A percentile compares a stretch with the other conserved stretches of the same genome.
phyloP scores from a whole-genome alignment of 2,797 vertebrate genomes.

The Chelidonichthys spinosus region DNA sequence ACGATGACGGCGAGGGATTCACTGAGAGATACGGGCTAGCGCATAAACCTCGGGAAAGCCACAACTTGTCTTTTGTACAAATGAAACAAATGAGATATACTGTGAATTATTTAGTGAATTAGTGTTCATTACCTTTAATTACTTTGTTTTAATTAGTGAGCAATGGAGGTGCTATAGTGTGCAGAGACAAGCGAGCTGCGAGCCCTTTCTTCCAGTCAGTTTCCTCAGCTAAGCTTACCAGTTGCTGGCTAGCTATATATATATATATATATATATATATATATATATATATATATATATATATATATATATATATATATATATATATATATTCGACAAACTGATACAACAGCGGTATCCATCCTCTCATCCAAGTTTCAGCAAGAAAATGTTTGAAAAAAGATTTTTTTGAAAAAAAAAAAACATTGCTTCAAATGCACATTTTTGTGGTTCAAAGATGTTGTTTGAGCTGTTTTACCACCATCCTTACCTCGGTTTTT shows the following conservation, averaged over 20 bases:
- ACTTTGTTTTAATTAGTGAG: neutral
- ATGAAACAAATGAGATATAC: neutral
- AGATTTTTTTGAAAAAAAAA: neutral
- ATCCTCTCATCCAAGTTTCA: neutral
- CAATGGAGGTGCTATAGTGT: neutral
- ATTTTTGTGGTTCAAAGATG: neutral
- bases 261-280: too few species aligned
- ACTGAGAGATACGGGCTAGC: neutral
- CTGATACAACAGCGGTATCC: neutral
- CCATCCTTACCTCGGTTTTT: neutral
- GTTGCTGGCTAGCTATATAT: neutral
- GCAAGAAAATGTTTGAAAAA: neutral
- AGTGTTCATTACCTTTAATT: neutral
- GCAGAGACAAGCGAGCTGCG: neutral
- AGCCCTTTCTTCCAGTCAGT: neutral
- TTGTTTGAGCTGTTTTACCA: conserved; percentile 4
- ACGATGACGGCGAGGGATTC: neutral
- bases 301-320: neutral
- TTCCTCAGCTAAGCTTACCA: neutral
- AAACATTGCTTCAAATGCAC: neutral
- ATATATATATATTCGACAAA: neutral
- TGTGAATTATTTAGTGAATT: neutral
- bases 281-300: neutral
- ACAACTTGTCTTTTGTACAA: neutral
- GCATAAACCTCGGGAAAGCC: neutral